Base-by-base conservation (phyloP, 2,113 vertebrate genomes). In the Notiomystis cincta region DNA sequence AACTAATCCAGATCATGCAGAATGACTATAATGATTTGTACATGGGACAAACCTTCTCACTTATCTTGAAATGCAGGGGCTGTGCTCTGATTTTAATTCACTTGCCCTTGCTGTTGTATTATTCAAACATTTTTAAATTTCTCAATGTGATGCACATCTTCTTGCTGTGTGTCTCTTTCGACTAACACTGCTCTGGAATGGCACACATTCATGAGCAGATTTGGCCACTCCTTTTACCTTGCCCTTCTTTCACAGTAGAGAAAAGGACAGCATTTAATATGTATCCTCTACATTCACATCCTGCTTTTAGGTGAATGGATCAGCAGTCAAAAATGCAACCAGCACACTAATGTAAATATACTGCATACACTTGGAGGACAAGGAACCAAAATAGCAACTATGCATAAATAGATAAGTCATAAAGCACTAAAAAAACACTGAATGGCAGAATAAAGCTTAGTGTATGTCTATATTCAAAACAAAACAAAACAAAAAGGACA, bases 331-430 rank as follows among this genome's bases (percentile, higher is more conserved):
- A 89, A 96, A 95, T 91, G 80, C 83, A 89, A 37, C 44, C 42
- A 84, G 24, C 11, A 62, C 19, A 24, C 62, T 92, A 77, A 77
- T 76, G 40, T 96, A 94, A 97, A 95, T 94, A 95, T 4, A 30
- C 60, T 70, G 27, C 15, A 35, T 75, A 53, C 25, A 57, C 79
- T 67, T 87, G 54, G 88, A 93, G 67, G 44, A 83, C 64, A 71
- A 89, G 72, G 65, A 92, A 92, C 72, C 22, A 83, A 93, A 97
- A 78, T 66, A 89, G 90, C 65, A 93, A 89, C 66, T 48, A 92
- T 42, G 48, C 40, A 89, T 92, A 96, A 97, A 97, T 93, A 96
- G 80, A 78, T 85, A 91, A 93, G 76, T 87, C 80, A 87, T 48
- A 60, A 69, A 92, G 92, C 33, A 75, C 78, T 72, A 85, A 72